A percentile compares a stretch with the other conserved stretches of the same genome.
Evolutionary conservation across 2,113 vertebrate species (phyloP).

Genomic region (Parus major): DNA sequence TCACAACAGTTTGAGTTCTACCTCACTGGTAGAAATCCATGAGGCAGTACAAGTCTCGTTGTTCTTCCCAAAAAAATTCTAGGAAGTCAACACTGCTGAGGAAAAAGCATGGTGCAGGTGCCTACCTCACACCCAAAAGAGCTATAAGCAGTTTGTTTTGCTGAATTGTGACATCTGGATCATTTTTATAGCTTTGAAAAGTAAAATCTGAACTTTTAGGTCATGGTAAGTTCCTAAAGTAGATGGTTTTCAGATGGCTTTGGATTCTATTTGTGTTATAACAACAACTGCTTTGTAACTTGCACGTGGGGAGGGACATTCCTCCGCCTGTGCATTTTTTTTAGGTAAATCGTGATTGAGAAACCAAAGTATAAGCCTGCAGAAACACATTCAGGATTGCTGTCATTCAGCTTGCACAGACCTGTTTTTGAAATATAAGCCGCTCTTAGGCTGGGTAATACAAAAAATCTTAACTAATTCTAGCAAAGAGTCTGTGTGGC

Average conservation of each 20-base stretch:
- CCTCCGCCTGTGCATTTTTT: background rate
- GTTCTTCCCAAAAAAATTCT: background rate
- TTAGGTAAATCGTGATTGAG: background rate
- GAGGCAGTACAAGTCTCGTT: background rate
- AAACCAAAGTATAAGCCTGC: background rate
- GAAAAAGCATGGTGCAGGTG: background rate
- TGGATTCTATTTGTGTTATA: background rate
- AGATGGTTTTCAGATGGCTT: background rate
- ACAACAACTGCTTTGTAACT: background rate
- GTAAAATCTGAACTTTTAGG: background rate
- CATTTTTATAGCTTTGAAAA: background rate
- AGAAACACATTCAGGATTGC: background rate
- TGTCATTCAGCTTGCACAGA: background rate
- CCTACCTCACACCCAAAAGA: background rate
- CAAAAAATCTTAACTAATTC: too few relatives aligned
- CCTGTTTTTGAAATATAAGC: background rate
- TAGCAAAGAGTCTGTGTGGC: background rate
- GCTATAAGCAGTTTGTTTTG: background rate
- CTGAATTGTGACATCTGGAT: background rate
- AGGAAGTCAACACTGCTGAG: background rate
- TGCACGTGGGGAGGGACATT: accelerated
- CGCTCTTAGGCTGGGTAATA: too few relatives aligned
- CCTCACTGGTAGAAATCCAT: background rate
- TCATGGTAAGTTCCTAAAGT: background rate
- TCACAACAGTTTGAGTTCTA: background rate